Conservation (phyloP, 2,113 vertebrate species). For the Tachycineta bicolor region DNA sequence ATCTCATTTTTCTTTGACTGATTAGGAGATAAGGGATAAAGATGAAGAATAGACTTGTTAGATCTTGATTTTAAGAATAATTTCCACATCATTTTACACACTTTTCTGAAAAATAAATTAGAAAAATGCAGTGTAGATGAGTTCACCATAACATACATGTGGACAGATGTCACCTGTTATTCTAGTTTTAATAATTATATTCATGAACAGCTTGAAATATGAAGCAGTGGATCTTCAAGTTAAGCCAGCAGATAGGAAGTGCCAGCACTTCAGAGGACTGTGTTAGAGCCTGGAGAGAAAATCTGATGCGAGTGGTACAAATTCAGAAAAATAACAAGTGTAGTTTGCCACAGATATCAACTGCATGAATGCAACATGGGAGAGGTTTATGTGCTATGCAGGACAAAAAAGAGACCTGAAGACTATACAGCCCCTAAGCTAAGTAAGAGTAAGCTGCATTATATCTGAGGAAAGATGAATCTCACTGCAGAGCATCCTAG, state of each 20-base stretch:
- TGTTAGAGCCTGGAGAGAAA: background rate
- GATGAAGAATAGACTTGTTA: background rate
- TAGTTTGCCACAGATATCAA: background rate
- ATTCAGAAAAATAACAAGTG: background rate
- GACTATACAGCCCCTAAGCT: background rate
- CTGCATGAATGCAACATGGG: background rate
- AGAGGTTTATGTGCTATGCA: background rate
- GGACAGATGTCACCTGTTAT: background rate
- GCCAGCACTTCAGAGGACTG: background rate
- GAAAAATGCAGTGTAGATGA: background rate
- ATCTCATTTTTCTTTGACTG: background rate
- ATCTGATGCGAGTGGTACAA: fast-evolving
- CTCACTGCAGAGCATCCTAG: background rate
- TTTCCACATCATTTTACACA: background rate
- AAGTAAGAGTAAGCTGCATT: background rate
- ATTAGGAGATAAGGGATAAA: background rate
- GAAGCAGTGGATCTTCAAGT: background rate
- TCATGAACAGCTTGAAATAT: background rate
- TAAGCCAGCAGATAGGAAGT: background rate
- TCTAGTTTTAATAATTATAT: background rate
- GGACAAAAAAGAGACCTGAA: background rate
- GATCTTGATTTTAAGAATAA: background rate
- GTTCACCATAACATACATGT: background rate
- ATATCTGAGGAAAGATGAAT: background rate
- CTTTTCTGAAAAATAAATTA: background rate